These are phyloP conservation scores for Aplidium turbinatum DNA, from an alignment of 23 tunicate genomes.

Conservation along the genomic window DNA sequence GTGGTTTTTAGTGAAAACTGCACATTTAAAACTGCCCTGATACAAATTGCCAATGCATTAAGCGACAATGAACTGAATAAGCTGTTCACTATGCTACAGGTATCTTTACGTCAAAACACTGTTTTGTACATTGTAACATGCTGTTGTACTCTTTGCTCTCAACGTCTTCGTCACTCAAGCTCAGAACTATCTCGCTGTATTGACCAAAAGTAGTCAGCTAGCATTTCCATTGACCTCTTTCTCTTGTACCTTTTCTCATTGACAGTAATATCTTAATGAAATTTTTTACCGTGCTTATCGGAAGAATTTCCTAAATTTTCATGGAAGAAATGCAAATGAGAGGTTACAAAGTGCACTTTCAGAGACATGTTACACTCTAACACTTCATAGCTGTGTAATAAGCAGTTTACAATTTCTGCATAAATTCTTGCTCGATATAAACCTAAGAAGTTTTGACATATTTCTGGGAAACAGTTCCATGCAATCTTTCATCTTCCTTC, in stretches of 20 bases:
- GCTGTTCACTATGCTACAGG: too few relatives aligned
- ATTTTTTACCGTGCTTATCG: conserved; percentile 25
- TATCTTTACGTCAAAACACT: conserved; percentile 32
- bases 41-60: too few relatives aligned
- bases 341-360: conserved; percentile 6
- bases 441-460: conserved; percentile 4
- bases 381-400: conserved; percentile 27
- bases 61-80: too few relatives aligned
- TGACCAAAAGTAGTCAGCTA: conserved; percentile 29
- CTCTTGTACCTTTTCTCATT: conserved; percentile 19
- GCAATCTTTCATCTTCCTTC: conserved; percentile 30
- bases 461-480: conserved; percentile 16
- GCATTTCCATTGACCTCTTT: conserved; percentile 12
- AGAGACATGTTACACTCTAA: conserved; percentile 14
- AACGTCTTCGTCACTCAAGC: conserved; percentile 10
- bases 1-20: too few relatives aligned
- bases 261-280: conserved; percentile 21
- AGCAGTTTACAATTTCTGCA: conserved; percentile 2
- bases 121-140: conserved; percentile 4
- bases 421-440: conserved; percentile 4
- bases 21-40: too few relatives aligned
- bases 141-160: conserved; percentile 8
- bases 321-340: conserved; percentile 19
- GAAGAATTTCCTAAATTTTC: conserved; percentile 21
- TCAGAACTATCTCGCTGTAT: conserved; percentile 33